Base-by-base conservation (phyloP, 2,797 vertebrate species). In the Bradypodion pumilum region DNA sequence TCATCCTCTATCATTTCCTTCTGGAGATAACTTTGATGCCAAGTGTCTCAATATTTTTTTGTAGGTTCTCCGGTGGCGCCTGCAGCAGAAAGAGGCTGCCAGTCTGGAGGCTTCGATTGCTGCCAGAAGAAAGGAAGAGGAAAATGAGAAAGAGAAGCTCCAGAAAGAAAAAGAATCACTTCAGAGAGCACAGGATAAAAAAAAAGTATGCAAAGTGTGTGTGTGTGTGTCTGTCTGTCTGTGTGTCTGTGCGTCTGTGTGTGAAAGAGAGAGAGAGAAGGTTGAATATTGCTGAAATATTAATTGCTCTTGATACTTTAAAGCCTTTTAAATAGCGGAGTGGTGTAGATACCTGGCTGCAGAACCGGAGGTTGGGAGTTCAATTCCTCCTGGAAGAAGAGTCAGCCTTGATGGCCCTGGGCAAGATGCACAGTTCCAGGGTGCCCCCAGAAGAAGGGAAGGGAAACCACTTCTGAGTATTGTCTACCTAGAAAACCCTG, bases 21-120 rank as follows among this genome's bases (percentile, higher is more conserved):
- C 5, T 15, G 7, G 21, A 16, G 21, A n/a, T 37, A 27, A 35
- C 15, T 37, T 56, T 15, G 13, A 5, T 35, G 3, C 9, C 29
- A 7, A 74, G 70, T 44, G 44, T 75, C 42, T 83, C 72, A 25
- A 69, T 78, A 66, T 78, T 1, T 0, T 83, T 86, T 16, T 87
- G 74, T 91, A 99, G 98, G 95, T 99, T 91, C 95, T 95, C 68
- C 96, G 95, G 74, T 98, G 97, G 98, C 95, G 94, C 87, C 92
- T 91, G 49, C 97, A 96, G 85, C 98, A 98, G 95, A 97, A 98
- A 92, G 97, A 98, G 91, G 94, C 96, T 88, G 94, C 96, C 3
- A 93, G 89, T 88, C 94, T 98, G 72, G 98, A 99, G 94, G 97
- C 96, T 85, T 95, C 96, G 82, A 93, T 97, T 77, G 96, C 96